These are phyloP conservation scores for Bufo gargarizans DNA, from an alignment of 2,113 vertebrate genomes.

Conservation along the genomic window DNA sequence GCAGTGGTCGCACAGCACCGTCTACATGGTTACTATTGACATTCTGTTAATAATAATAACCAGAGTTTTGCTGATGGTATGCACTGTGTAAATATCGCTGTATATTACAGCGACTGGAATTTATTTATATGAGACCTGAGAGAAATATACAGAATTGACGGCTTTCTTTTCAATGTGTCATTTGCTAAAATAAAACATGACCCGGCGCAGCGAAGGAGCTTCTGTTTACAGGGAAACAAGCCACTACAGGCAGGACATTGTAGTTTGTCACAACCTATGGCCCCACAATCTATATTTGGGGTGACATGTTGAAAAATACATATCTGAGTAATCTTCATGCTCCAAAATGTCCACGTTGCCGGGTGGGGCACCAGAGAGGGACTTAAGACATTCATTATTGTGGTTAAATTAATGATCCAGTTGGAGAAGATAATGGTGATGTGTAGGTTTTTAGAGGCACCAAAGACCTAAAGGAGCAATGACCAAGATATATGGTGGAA, in stretches of 20 bases:
- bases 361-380: background rate
- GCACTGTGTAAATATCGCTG: background rate
- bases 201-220: background rate
- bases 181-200: conserved; percentile 16
- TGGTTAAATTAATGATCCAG: background rate
- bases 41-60: conserved; percentile 33
- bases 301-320: background rate
- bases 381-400: background rate
- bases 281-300: background rate
- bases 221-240: conserved; percentile 16
- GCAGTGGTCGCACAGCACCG: background rate
- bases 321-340: background rate
- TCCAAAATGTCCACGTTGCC: background rate
- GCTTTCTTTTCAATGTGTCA: background rate
- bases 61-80: conserved; percentile 7
- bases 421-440: background rate
- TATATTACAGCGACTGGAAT: conserved; percentile 10
- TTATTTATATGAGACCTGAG: background rate
- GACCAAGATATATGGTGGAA: background rate
- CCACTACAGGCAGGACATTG: background rate
- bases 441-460: background rate
- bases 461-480: background rate
- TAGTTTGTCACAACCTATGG: background rate
- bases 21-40: background rate
- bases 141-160: conserved; percentile 34